phyloP scores from a whole-genome alignment of 2,113 vertebrate species.

The Siniperca knerii region DNA sequence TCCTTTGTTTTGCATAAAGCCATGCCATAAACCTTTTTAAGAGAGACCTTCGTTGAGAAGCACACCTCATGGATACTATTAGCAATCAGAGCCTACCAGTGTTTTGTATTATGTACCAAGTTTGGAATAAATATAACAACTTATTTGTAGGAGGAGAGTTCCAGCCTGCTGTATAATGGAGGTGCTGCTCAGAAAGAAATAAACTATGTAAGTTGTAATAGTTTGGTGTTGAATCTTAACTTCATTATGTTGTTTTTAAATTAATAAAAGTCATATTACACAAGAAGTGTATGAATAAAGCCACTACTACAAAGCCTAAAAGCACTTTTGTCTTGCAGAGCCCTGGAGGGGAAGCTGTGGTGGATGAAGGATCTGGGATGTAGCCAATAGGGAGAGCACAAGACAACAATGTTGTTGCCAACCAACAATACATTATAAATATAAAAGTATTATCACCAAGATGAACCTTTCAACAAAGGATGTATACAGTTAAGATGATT shows the following conservation, averaged over 20 bases:
- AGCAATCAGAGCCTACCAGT: neutral
- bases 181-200: conserved; percentile 32
- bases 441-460: neutral
- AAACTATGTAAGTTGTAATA: conserved; percentile 43
- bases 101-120: neutral
- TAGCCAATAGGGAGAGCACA: conserved; percentile 52
- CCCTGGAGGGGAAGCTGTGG: conserved; percentile 44
- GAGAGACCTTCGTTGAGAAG: neutral
- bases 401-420: conserved; percentile 2
- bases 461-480: neutral
- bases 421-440: neutral
- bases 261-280: neutral
- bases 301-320: neutral
- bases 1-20: neutral
- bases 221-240: conserved; percentile 1
- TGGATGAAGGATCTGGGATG: conserved; percentile 81
- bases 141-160: conserved; percentile 63
- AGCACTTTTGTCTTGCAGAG: conserved; percentile 52
- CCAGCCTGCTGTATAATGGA: conserved; percentile 39
- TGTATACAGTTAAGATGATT: neutral
- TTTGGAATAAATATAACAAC: conserved; percentile 9
- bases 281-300: neutral
- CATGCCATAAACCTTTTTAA: neutral
- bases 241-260: neutral
- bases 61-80: neutral